Evolutionary conservation across 2,113 vertebrate species (phyloP).

Genomic region (Apistogramma diplotaenia): DNA sequence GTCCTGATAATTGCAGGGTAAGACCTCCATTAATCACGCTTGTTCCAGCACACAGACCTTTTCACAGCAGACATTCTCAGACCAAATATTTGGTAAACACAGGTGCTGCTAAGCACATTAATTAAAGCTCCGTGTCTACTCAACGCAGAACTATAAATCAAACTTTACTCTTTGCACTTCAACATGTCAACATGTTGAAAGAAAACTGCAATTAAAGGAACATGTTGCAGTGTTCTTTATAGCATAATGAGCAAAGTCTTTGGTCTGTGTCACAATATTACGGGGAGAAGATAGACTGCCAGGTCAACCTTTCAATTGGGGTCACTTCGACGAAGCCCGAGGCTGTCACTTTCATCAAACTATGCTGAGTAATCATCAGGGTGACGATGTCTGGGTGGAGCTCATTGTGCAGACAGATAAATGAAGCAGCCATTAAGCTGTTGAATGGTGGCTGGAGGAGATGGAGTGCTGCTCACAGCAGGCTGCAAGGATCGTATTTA

Average conservation of each 20-base stretch:
- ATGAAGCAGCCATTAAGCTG: neutral
- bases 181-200: neutral
- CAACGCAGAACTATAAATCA: neutral
- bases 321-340: neutral
- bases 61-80: neutral
- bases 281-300: accelerated
- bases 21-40: neutral
- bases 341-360: neutral
- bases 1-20: neutral
- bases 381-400: neutral
- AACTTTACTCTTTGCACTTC: neutral
- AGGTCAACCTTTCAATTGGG: neutral
- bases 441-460: neutral
- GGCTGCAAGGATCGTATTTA: neutral
- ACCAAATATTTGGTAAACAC: neutral
- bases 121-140: neutral
- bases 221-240: neutral
- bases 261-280: neutral
- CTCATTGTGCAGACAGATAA: neutral
- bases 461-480: neutral
- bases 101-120: neutral
- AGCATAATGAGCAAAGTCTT: neutral
- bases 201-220: neutral
- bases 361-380: neutral
- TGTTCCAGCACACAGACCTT: neutral